Evolutionary conservation across 2,113 vertebrate genomes (phyloP).

Genomic region (Drymodes brunneopygia): DNA sequence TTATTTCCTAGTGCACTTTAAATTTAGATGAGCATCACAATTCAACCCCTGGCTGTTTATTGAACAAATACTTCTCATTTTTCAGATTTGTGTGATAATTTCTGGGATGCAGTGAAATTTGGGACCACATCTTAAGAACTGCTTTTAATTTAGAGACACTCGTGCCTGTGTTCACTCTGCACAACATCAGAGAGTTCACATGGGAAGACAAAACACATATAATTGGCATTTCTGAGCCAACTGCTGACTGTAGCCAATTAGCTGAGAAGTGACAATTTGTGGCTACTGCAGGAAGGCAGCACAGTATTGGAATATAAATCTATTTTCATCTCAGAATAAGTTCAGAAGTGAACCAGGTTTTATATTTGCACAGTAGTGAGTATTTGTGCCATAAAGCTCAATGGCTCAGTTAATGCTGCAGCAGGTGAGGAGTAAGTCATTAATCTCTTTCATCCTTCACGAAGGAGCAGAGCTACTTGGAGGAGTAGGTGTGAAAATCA

Average conservation of each 20-base stretch:
- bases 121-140: neutral
- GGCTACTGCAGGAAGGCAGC: neutral
- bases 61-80: neutral
- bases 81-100: neutral
- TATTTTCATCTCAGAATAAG: neutral
- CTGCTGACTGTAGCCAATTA: slow-evolving; percentile 53
- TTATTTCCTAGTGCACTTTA: neutral
- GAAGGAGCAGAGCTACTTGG: neutral
- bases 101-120: neutral
- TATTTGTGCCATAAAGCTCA: neutral
- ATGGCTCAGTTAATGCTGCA: neutral
- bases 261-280: slow-evolving; percentile 53
- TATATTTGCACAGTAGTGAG: neutral
- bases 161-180: neutral
- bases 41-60: neutral
- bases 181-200: neutral
- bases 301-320: slow-evolving; percentile 22
- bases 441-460: neutral
- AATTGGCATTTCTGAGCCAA: slow-evolving; percentile 40
- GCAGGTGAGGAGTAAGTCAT: neutral
- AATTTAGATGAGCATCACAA: neutral
- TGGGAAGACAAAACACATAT: neutral
- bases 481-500: neutral
- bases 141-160: neutral
- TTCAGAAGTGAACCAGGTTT: neutral